phyloP scores from a whole-genome alignment of 2,888 invertebrate genomes.

The Scaptodrosophila latifasciaeformis region DNA sequence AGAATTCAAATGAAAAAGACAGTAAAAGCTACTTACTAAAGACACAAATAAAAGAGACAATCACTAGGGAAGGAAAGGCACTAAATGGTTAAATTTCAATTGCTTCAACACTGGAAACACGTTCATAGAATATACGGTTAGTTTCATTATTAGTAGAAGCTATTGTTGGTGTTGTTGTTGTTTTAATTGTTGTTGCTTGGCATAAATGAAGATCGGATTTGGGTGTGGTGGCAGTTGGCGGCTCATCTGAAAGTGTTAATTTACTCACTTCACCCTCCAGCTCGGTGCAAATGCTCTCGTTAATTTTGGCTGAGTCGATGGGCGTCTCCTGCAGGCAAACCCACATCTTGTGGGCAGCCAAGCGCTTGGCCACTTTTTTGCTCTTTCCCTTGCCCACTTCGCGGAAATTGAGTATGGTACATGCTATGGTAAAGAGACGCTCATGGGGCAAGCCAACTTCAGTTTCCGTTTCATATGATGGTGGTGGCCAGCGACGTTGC shows the following conservation, averaged over 20 bases:
- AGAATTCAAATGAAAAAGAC: too few relatives aligned
- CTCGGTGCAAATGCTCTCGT: slow-evolving; percentile 81
- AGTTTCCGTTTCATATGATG: slow-evolving; percentile 88
- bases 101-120: too few relatives aligned
- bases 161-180: too few relatives aligned
- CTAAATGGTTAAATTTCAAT: too few relatives aligned
- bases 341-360: slow-evolving; percentile 97
- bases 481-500: slow-evolving; percentile 96
- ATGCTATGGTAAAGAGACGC: slow-evolving; percentile 93
- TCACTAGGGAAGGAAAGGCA: too few relatives aligned
- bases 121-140: too few relatives aligned
- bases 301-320: slow-evolving; percentile 80
- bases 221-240: slow-evolving; percentile 23
- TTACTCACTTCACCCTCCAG: slow-evolving; percentile 80
- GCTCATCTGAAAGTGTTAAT: slow-evolving; percentile 10
- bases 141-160: too few relatives aligned
- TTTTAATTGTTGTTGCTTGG: too few relatives aligned
- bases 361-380: slow-evolving; percentile 96
- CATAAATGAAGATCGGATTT: too few relatives aligned
- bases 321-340: slow-evolving; percentile 87
- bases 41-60: too few relatives aligned
- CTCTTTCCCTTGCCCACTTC: slow-evolving; percentile 94
- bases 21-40: too few relatives aligned
- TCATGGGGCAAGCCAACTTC: slow-evolving; percentile 89
- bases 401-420: slow-evolving; percentile 88